Conservation (phyloP, 2,888 invertebrate species). For the Phaedon cochleariae region DNA sequence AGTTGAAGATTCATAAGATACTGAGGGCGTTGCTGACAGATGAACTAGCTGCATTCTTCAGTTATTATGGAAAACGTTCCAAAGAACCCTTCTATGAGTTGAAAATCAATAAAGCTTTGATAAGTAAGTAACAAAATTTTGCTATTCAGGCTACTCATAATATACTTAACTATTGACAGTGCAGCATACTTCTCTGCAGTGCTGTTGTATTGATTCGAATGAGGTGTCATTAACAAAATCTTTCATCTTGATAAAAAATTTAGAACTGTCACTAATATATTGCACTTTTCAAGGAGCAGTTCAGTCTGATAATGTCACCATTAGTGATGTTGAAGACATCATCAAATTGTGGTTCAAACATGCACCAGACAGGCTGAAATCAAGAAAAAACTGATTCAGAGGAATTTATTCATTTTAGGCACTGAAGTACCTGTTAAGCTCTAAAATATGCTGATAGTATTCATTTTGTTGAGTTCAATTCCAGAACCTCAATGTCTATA, state of each 20-base stretch:
- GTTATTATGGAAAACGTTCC: conserved; percentile 16
- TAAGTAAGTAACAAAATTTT: conserved; percentile 12
- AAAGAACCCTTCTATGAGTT: conserved; percentile 9
- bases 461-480: too few relatives aligned
- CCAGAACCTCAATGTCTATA: too few relatives aligned
- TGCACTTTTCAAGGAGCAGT: conserved; percentile 5
- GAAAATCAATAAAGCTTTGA: conserved; percentile 9
- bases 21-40: neutral
- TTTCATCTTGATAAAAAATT: neutral
- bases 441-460: too few relatives aligned
- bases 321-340: conserved; percentile 4
- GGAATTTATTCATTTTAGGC: neutral
- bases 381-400: conserved; percentile 1
- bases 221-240: too few relatives aligned
- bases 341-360: conserved; percentile 14
- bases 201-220: too few relatives aligned
- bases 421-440: too few relatives aligned
- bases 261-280: neutral
- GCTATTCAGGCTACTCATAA: neutral
- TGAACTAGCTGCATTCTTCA: conserved; percentile 3
- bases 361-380: conserved; percentile 8
- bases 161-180: too few relatives aligned
- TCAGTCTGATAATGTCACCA: conserved; percentile 2
- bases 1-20: conserved; percentile 5
- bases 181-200: too few relatives aligned